Base-by-base conservation (phyloP, 2,797 vertebrate genomes). In the Notoglanidium macrostoma region DNA sequence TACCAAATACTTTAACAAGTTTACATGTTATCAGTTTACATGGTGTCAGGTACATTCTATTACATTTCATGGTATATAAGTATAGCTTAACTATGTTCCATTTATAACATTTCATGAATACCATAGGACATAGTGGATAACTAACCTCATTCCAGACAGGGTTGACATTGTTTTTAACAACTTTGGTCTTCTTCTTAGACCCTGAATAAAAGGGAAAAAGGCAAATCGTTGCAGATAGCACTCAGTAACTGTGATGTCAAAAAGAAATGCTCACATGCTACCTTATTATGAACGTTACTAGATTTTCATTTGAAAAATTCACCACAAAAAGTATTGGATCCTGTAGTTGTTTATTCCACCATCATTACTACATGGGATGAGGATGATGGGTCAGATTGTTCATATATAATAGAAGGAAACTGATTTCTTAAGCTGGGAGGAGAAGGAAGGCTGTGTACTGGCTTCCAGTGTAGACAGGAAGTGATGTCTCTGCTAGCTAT, bases 81-180 rank as follows among this genome's bases (percentile, higher is more conserved):
- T 57, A 14, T 40, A 14, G 17, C 51, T 35, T 23, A 57, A 35
- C 2, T 12, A n/a, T 44, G 1, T 19, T 57, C 26, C 40, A 67
- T 35, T 61, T 10, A 81, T 65, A 46, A 81, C 44, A 12, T 77
- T 80, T 51, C 3, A 83, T 15, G 44, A 35, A 23, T 70, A 51
- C 8, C 46, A 61, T 65, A 74, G 57, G 26, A 29, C 6, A 68
- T 1, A 15, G 0, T 87, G 3, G n/a, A 21, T 65, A 46, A 86
- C 84, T 40, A 86, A 98, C 98, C 97, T 99, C 98, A 6, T 99
- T 99, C 98, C 98, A 99, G 7, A 99, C 96, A 0, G 98, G 98
- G 92, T 98, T 99, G 14, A 96, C 87, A 0, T 96, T 99, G 93
- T 99, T 99, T 95, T 98, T 98, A 92, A 99, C 96, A 72, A 99